Evolutionary conservation across 2,113 vertebrate genomes (phyloP), one percentile per base, ranked within the genome.

Genomic region (Emberiza fucata): DNA sequence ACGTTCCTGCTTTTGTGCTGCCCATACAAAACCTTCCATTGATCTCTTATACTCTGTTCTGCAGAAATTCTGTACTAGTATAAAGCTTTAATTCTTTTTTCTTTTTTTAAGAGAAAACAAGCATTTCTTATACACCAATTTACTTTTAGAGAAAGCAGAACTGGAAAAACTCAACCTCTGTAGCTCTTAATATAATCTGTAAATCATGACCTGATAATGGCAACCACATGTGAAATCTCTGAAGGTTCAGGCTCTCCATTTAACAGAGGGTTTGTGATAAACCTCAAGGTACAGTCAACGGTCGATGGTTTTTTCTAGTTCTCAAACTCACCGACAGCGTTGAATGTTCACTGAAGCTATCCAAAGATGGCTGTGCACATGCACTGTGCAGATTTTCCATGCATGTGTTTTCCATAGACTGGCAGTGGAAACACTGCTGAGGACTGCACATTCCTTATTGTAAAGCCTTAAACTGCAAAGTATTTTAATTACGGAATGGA

Each of bases 281-380:
- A 98, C 97, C 99, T 98, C 98, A 98, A 98, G 99, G 99, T 99
- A 99, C 99, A 99, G 98, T 99, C 99, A 99, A 99, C 99, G 99
- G 98, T 99, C 98, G 98, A 99, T 99, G 99, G 99, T 99, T 99
- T 99, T 97, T 98, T 97, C 97, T 96, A 97, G 96, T 98, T 97
- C 97, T 95, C 97, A 99, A 99, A 99, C 99, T 99, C 99, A 99
- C 99, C 99, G 99, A 99, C 99, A 99, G 99, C 99, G 99, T 99
- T 99, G 99, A 99, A 99, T 99, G 99, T 99, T 99, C 98, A 82
- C 98, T 98, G 98, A 97, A 98, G 98, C 97, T 98, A 98, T 99
- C 98, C 94, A 85, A 96, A 53, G 80, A 69, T 79, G 95, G 96
- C 86, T 69, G 86, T 50, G 1, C 24, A 82, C 90, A 92, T 66